Evolutionary conservation across 2,888 invertebrate genomes (phyloP), one percentile per base, ranked within the genome.

Genomic region (Ommatoiulus sabulosus): DNA sequence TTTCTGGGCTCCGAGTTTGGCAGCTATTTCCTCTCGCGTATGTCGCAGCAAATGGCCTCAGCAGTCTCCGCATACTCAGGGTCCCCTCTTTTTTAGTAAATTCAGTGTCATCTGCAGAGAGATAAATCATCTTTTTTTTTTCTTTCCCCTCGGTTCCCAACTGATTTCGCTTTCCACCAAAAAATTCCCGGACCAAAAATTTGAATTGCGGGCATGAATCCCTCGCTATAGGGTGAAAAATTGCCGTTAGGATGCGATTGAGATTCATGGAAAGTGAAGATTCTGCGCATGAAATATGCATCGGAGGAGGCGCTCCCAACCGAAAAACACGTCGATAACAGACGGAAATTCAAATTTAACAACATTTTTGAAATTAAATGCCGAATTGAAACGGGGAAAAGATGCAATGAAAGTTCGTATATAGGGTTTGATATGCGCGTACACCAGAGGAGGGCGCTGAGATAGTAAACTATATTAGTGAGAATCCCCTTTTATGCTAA

Each of bases 331-430:
- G 80, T 80, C 80, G 35, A 80, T 80, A 80, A 80, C 12, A 80
- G 80, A 80, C 80, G 80, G 80, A 80, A 80, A 80, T 80, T 80
- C 80, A 80, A 80, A 80, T 80, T 80, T 80, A 80, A 80, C 80
- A 80, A 80, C 80, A 10, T 80, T 80, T 35, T 12, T 35, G 20
- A 80, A 80, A 80, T 80, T 80, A 80, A 80, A 80, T 80, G 72
- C 24, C 72, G 20, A 72, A 24, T 72, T 2, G n/a, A 24, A 72
- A 20, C 72, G 24, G 80, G 20, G 80, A 15, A 20, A 80, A 35
- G n/a, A 35, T 80, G 20, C 80, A 80, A 35, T 20, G 80, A 80
- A 35, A 24, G 35, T 10, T 3, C 3, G 17, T 12, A 15, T 17
- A n/a, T 35, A 10, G 72, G n/a, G 24, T 72, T 72, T n/a, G 63